Evolutionary conservation across 2,888 invertebrate genomes (phyloP).

Genomic region (Dryobota labecula): DNA sequence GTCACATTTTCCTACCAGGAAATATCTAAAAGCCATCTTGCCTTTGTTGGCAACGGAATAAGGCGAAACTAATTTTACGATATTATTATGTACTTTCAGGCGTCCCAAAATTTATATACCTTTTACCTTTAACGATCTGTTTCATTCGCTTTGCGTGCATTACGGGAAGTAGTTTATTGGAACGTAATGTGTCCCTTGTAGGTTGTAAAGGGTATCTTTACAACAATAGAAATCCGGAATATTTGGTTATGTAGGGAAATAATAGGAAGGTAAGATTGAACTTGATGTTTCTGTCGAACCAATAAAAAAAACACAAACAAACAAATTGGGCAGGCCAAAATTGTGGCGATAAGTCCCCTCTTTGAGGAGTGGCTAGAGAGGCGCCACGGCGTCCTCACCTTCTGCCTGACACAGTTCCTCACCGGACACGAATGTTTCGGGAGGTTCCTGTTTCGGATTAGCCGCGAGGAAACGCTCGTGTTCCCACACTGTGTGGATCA

Average conservation of each 20-base stretch:
- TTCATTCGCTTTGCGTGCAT: not conserved
- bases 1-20: not conserved
- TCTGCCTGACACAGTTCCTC: too few relatives aligned
- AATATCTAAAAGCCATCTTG: not conserved
- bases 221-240: not conserved
- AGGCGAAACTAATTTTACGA: slow-evolving; percentile 5
- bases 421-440: too few relatives aligned
- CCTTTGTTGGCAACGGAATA: not conserved
- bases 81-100: slow-evolving; percentile 19
- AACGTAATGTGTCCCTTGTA: slow-evolving; percentile 22
- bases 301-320: too few relatives aligned
- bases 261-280: not conserved
- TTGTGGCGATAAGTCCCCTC: too few relatives aligned
- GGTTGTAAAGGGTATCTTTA: not conserved
- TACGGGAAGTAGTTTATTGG: slow-evolving; percentile 29
- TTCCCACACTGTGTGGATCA: too few relatives aligned
- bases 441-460: too few relatives aligned
- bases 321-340: too few relatives aligned
- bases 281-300: not conserved
- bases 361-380: too few relatives aligned
- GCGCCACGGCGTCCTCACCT: too few relatives aligned
- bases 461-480: too few relatives aligned
- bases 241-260: not conserved
- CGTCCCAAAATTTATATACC: not conserved
- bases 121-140: slow-evolving; percentile 9